A percentile compares a stretch with the other conserved stretches of the same genome.
phyloP scores from a whole-genome alignment of 2,797 vertebrate species.

The Sebastes aleutianus region DNA sequence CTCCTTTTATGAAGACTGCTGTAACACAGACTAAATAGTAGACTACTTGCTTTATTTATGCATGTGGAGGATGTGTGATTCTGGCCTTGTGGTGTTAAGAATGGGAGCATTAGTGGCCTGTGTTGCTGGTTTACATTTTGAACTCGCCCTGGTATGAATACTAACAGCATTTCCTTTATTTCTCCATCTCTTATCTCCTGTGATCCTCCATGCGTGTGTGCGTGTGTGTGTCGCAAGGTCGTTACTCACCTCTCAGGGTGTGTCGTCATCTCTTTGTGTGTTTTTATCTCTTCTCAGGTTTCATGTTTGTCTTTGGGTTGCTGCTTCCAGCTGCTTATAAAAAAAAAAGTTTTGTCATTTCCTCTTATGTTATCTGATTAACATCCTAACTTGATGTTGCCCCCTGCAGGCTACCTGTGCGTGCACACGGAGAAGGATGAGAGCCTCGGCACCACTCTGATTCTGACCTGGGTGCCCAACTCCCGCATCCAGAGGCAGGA shows the following conservation, averaged over 20 bases:
- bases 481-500: constrained; percentile 95
- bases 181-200: background rate
- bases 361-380: background rate
- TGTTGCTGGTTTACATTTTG: background rate
- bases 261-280: constrained; percentile 2
- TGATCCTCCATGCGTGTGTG: background rate
- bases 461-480: constrained; percentile 98
- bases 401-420: constrained; percentile 90
- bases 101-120: background rate
- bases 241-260: constrained; percentile 12
- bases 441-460: constrained; percentile 90
- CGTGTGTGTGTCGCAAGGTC: background rate
- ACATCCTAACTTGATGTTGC: background rate
- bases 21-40: background rate
- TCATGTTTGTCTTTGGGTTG: background rate
- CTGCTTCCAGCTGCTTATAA: background rate
- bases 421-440: constrained; percentile 97
- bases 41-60: background rate
- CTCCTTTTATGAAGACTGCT: background rate
- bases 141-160: background rate
- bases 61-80: background rate
- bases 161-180: background rate
- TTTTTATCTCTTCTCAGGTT: constrained; percentile 19
- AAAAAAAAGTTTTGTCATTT: background rate
- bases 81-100: background rate